Evolutionary conservation across 2,113 vertebrate genomes (phyloP).

Genomic region (Neopipo cinnamomea): DNA sequence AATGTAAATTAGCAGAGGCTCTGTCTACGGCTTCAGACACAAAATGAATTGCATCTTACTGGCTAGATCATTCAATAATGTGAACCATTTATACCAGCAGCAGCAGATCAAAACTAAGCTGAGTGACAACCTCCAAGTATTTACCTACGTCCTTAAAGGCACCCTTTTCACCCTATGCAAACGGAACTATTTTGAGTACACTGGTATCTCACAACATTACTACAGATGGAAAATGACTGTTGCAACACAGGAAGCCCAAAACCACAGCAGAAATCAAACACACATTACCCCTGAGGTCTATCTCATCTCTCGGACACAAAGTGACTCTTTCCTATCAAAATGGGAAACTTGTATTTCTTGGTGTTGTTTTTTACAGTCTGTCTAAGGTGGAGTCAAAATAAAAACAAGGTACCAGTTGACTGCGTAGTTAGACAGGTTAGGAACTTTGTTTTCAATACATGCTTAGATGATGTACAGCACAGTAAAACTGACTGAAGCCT

Average conservation of each 20-base stretch:
- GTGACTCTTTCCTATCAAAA: neutral
- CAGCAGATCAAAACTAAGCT: neutral
- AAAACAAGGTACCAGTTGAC: neutral
- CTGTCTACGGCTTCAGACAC: neutral
- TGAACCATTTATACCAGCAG: neutral
- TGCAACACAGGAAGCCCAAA: neutral
- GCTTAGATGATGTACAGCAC: neutral
- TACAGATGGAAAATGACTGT: neutral
- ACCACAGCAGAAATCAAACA: neutral
- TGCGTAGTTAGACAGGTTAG: neutral
- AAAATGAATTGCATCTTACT: neutral
- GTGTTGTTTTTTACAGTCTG: neutral
- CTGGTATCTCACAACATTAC: neutral
- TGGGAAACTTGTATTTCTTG: neutral
- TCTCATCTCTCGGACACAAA: neutral
- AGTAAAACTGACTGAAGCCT: constrained; percentile 1
- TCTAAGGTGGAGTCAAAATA: neutral
- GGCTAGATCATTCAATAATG: neutral
- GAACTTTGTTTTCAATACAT: neutral
- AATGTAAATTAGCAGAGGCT: neutral
- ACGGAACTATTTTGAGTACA: neutral
- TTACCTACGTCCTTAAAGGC: neutral
- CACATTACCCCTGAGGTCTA: neutral
- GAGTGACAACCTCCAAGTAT: neutral
- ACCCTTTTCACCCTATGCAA: neutral